Base-by-base conservation (phyloP, 2,113 vertebrate genomes). In the Callospermophilus lateralis region DNA sequence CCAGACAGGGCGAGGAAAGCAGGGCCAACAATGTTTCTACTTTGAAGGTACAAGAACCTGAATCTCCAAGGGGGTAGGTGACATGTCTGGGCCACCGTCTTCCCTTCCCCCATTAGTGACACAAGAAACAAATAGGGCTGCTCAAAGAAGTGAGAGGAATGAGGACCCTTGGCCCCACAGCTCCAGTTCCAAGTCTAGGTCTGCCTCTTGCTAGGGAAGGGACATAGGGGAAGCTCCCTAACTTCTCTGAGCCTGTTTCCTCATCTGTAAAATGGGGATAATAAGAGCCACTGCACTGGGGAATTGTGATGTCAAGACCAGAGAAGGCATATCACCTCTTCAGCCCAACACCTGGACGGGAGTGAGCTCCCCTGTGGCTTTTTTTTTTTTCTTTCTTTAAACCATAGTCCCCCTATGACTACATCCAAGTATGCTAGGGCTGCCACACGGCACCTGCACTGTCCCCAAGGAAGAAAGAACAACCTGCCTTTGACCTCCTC, bases 201-300 rank as follows among this genome's bases (percentile, higher is more conserved):
- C 65, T 80, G 72, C 45, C 51, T 88, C 77, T 88, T 85, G 39
- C 20, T 48, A 81, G 67, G 78, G 79, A 0, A 34, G 74, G 73
- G 87, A 78, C 68, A 17, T 16, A 68, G 51, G 53, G 55, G 78
- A 53, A 78, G 84, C 68, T 65, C 80, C 76, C 78, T 76, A 74
- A 93, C 95, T 84, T 92, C 80, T 93, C 93, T 84, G 93, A 93
- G 84, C 79, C 87, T 96, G 85, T 78, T 95, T 67, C 74, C 70
- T 97, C 90, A 85, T 93, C 72, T 96, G 74, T 84, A 87, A 97
- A 96, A 95, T 95, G 90, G 94, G 51, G 74, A 84, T 76, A 92
- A 58, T 87, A 87, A 67, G 19, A 16, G 51, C 80, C 5, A 58
- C 22, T 13, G 74, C 24, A 10, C 26, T 42, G 22, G 51, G 16